Conservation (phyloP, 1,140 invertebrate species). For the Lordiphosa collinella region DNA sequence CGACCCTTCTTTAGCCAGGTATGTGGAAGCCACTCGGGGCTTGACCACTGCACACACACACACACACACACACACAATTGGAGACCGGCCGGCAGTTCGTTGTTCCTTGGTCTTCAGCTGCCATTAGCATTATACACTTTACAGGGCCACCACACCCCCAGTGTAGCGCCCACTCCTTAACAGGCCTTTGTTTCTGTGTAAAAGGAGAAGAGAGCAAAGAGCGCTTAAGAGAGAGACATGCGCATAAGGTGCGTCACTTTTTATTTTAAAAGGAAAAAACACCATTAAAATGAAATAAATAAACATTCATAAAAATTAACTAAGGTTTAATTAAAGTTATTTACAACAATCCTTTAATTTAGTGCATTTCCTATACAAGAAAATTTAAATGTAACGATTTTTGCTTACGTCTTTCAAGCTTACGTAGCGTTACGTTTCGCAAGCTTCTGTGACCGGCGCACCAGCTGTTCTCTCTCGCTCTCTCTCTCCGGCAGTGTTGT, state of each 20-base stretch:
- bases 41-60: conserved; percentile 10
- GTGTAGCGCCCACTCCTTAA: conserved; percentile 23
- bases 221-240: conserved; percentile 8
- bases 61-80: conserved; percentile 25
- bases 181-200: conserved; percentile 48
- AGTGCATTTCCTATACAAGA: neutral
- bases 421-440: conserved; percentile 27
- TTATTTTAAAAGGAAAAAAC: neutral
- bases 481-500: conserved; percentile 25
- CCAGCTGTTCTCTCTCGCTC: conserved; percentile 10
- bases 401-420: neutral
- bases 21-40: conserved; percentile 24
- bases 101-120: conserved; percentile 19
- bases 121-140: conserved; percentile 44
- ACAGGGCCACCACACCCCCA: conserved; percentile 1
- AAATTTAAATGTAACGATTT: conserved; percentile 19
- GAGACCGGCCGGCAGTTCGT: conserved; percentile 29
- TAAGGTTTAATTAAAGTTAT: neutral
- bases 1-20: conserved; percentile 5
- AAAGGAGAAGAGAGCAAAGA: neutral
- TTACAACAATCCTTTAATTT: neutral
- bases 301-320: neutral
- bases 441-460: conserved; percentile 26
- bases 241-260: conserved; percentile 11
- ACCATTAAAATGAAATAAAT: neutral